Base-by-base conservation (phyloP, 2,888 invertebrate species). In the Amiota minor region DNA sequence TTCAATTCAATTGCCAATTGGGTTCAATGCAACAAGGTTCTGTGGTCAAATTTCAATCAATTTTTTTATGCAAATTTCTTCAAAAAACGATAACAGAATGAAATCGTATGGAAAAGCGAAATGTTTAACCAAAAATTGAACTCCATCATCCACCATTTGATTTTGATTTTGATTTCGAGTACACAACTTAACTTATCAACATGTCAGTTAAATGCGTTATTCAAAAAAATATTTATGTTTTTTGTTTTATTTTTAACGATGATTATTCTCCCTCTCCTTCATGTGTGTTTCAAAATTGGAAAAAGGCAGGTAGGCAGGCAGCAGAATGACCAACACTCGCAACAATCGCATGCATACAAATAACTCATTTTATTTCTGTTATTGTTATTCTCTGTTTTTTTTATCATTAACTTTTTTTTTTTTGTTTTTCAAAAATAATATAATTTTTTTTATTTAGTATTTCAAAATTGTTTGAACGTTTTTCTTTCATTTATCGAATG, bases 391-490 rank as follows among this genome's bases (percentile, higher is more conserved):
- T n/a, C n/a, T n/a, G n/a, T n/a, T n/a, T n/a, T n/a, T 9, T 50
- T 53, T 53, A 10, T 53, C 12, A 12, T n/a, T 9, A 53, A n/a
- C n/a, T n/a, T 53, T 45, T 62, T 62, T 35, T 62, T 12, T 67
- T 62, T 12, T 35, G 14, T 45, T 45, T 62, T 35, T 23, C n/a
- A 14, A n/a, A 45, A 62, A 35, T 35, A 35, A 14, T 45, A 62
- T 12, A 14, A 62, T 8, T 12, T n/a, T n/a, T 35, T 59, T n/a
- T 59, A 59, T 16, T 59, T 59, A 11, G 16, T 2, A 67, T 67
- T 67, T 49, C n/a, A 67, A 67, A 49, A 18, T 49, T 47, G 49
- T 49, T 64, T 47, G 1, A 70, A 61, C 45, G 46, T 71, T 71
- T 56, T 70, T 61, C 49, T 20, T 20, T 59, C 18, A 20, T 18